Evolutionary conservation across 1,140 invertebrate genomes (phyloP).

Genomic region (Bombus haemorrhoidalis): DNA sequence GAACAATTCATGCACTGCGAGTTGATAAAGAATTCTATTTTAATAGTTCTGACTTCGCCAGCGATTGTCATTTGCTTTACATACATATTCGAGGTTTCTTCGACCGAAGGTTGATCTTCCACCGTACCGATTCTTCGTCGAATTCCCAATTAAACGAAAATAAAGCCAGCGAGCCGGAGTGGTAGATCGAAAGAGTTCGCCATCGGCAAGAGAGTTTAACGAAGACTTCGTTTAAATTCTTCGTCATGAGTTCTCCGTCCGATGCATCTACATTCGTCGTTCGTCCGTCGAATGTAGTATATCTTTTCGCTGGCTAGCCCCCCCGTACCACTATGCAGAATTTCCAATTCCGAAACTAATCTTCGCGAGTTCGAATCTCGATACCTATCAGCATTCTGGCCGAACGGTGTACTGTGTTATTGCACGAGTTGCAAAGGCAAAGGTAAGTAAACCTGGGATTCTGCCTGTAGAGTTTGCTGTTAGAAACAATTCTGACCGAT

Average conservation of each 20-base stretch:
- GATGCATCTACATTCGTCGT: slow-evolving; percentile 21
- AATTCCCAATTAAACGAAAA: slow-evolving; percentile 18
- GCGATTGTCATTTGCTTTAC: background rate
- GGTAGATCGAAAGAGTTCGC: background rate
- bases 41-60: too few relatives aligned
- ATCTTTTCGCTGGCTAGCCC: slow-evolving; percentile 1
- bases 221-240: slow-evolving; percentile 38
- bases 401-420: slow-evolving; percentile 29
- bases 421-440: background rate
- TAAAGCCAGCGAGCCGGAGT: background rate
- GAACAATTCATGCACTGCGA: background rate
- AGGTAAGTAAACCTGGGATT: slow-evolving; percentile 21
- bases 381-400: slow-evolving; percentile 43
- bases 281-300: slow-evolving; percentile 3
- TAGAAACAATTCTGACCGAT: slow-evolving; percentile 1
- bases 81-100: background rate
- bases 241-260: background rate
- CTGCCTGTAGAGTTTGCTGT: slow-evolving; percentile 18
- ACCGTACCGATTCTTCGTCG: background rate
- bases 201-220: background rate
- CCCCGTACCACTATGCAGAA: slow-evolving; percentile 21
- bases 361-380: slow-evolving; percentile 49
- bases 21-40: background rate
- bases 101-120: background rate
- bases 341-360: slow-evolving; percentile 53